phyloP scores from a whole-genome alignment of 2,113 vertebrate species.

The Myiopsitta monachus region DNA sequence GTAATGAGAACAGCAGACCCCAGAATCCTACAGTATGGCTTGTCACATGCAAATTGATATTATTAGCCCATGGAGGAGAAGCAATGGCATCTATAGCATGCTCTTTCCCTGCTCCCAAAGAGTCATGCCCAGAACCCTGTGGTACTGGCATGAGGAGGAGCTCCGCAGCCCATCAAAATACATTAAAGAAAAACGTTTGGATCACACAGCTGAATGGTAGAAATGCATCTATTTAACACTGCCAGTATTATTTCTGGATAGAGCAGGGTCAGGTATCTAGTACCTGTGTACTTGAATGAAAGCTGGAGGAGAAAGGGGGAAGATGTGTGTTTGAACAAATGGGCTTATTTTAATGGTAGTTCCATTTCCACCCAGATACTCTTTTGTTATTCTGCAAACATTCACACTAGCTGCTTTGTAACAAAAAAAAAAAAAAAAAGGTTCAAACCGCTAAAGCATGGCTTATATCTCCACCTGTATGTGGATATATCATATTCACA shows the following conservation, averaged over 20 bases:
- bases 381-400: background rate
- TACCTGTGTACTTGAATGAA: background rate
- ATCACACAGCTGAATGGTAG: background rate
- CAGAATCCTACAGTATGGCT: background rate
- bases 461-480: background rate
- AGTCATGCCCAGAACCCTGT: background rate
- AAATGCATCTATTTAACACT: background rate
- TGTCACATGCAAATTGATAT: background rate
- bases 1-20: background rate
- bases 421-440: background rate
- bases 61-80: background rate
- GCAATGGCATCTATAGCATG: background rate
- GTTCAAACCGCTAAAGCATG: background rate
- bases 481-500: background rate
- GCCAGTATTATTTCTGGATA: background rate
- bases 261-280: background rate
- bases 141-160: background rate
- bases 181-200: background rate
- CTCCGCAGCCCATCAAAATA: background rate
- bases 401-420: background rate
- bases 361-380: background rate
- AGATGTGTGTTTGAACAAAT: background rate
- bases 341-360: background rate
- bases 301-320: background rate
- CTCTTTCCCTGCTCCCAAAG: background rate